Evolutionary conservation across 2,888 invertebrate genomes (phyloP).

Genomic region (Leptopterna dolabrata): DNA sequence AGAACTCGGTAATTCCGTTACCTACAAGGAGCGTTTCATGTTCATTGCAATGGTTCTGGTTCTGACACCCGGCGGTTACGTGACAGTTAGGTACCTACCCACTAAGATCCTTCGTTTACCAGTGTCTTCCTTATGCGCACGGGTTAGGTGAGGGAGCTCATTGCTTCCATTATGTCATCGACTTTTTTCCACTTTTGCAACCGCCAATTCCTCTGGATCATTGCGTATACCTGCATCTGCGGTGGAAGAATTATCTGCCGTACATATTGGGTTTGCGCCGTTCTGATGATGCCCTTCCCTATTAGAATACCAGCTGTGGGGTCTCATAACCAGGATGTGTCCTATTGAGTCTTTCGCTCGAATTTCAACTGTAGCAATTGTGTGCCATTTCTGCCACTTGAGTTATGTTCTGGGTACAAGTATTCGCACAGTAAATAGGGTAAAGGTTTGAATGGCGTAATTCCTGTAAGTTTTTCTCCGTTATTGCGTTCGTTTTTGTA

Average conservation of each 20-base stretch:
- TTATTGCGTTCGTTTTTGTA: too few relatives aligned
- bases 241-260: neutral
- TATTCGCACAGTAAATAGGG: too few relatives aligned
- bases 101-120: too few relatives aligned
- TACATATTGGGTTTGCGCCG: neutral
- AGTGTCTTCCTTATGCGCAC: neutral
- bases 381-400: neutral
- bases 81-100: too few relatives aligned
- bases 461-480: too few relatives aligned
- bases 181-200: neutral
- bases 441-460: too few relatives aligned
- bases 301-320: neutral
- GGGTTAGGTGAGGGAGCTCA: neutral
- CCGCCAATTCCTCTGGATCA: neutral
- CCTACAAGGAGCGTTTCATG: too few relatives aligned
- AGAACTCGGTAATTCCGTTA: too few relatives aligned
- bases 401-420: neutral
- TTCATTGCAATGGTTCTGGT: too few relatives aligned
- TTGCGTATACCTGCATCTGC: neutral
- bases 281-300: conserved; percentile 1
- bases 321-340: neutral
- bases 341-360: neutral
- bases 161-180: neutral
- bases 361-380: neutral
- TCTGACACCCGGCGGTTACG: too few relatives aligned